Evolutionary conservation across 2,888 invertebrate genomes (phyloP).

Genomic region (Camptogramma bilineatum): DNA sequence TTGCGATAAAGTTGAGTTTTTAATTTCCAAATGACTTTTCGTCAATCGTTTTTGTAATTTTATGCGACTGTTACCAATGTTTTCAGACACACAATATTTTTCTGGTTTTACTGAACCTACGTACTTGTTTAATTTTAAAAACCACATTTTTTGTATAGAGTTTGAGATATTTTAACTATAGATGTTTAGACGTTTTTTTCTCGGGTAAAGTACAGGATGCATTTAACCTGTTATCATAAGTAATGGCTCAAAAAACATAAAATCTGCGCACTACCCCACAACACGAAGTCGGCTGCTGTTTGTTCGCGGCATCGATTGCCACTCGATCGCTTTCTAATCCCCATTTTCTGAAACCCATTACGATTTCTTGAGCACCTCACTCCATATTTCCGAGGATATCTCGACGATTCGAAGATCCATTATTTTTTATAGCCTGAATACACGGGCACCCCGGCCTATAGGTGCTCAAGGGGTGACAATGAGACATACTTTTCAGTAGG

Average conservation of each 20-base stretch:
- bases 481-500: constrained; percentile 40
- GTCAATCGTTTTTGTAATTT: no score
- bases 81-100: no score
- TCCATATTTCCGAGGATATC: constrained; percentile 85
- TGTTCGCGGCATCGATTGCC: constrained; percentile 74
- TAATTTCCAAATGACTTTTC: no score
- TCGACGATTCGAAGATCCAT: constrained; percentile 84
- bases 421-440: constrained; percentile 84
- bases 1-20: no score
- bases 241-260: neutral
- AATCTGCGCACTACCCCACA: neutral
- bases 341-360: constrained; percentile 83
- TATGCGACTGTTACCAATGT: no score
- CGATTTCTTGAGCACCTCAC: constrained; percentile 82
- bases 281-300: constrained; percentile 50
- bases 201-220: neutral
- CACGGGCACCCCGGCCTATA: constrained; percentile 76
- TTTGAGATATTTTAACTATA: neutral
- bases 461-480: constrained; percentile 63
- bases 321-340: constrained; percentile 84
- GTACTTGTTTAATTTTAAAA: no score
- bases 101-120: no score
- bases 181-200: neutral
- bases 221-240: neutral
- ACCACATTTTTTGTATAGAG: no score